These are phyloP conservation scores for Xiphophorus birchmanni DNA, from an alignment of 2,797 vertebrate species.

Conservation along the genomic window DNA sequence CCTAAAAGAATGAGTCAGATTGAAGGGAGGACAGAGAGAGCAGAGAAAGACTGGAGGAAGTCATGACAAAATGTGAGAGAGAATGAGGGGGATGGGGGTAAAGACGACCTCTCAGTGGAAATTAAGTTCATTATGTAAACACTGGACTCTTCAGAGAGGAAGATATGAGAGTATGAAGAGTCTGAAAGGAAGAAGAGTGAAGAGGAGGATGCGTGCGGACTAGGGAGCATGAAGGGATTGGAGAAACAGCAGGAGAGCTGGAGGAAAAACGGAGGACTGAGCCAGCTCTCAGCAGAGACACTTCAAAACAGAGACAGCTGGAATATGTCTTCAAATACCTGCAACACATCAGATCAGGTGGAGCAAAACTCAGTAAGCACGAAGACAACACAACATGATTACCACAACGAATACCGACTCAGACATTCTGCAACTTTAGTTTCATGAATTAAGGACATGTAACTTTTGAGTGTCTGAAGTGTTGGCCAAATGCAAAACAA, in stretches of 20 bases:
- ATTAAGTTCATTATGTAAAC: constrained; percentile 76
- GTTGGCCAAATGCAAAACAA: background rate
- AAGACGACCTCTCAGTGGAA: constrained; percentile 67
- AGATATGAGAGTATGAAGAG: constrained; percentile 45
- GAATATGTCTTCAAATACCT: background rate
- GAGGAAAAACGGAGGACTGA: constrained; percentile 33
- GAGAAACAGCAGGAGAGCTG: constrained; percentile 23
- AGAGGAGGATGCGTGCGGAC: constrained; percentile 25
- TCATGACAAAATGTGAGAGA: constrained; percentile 43
- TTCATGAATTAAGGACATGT: background rate
- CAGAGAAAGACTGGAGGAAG: constrained; percentile 42
- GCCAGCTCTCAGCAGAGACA: constrained; percentile 7
- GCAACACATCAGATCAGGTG: constrained; percentile 8
- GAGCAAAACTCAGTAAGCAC: constrained; percentile 1
- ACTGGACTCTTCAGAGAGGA: constrained; percentile 51
- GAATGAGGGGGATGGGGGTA: constrained; percentile 19
- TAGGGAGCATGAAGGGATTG: constrained; percentile 19
- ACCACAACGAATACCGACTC: background rate
- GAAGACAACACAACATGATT: background rate
- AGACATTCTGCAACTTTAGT: background rate
- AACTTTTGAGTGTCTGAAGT: background rate
- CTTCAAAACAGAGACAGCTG: constrained; percentile 18
- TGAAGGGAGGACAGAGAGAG: constrained; percentile 59
- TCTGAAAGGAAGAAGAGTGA: constrained; percentile 21
- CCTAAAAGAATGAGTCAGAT: constrained; percentile 80